Percentiles rank a stretch among this genome's conserved stretches.
phyloP scores from a whole-genome alignment of 2,888 invertebrate genomes.

The Mactromeris polynyma region DNA sequence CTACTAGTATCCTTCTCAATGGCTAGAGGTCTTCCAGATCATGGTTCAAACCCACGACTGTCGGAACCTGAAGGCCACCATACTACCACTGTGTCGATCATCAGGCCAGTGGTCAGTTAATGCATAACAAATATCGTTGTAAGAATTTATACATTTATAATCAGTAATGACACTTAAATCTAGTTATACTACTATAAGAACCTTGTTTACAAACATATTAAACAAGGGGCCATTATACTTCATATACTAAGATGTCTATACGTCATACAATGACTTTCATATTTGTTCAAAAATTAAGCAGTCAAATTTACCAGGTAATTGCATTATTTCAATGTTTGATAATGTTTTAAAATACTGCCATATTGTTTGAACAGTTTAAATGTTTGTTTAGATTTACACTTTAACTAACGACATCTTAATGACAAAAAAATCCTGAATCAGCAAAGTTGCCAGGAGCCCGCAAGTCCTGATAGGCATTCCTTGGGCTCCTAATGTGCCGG shows the following conservation, averaged over 20 bases:
- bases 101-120: no score
- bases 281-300: slow-evolving; percentile 9
- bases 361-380: slow-evolving; percentile 50
- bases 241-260: not conserved
- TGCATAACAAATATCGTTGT: no score
- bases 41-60: no score
- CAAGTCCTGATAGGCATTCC: not conserved
- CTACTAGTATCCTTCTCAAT: no score
- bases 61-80: no score
- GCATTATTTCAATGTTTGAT: slow-evolving; percentile 30
- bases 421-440: slow-evolving; percentile 25
- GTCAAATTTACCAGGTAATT: slow-evolving; percentile 25
- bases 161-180: not conserved
- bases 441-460: slow-evolving; percentile 38
- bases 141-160: not conserved
- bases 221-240: not conserved
- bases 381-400: slow-evolving; percentile 58
- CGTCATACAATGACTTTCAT: not conserved
- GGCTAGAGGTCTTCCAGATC: no score
- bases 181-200: not conserved
- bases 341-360: slow-evolving; percentile 33
- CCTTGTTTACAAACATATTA: not conserved
- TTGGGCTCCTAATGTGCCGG: slow-evolving; percentile 11
- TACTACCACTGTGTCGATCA: no score
- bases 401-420: slow-evolving; percentile 56